Evolutionary conservation across 2,888 invertebrate genomes (phyloP).

Genomic region (Gymnocheta viridis): DNA sequence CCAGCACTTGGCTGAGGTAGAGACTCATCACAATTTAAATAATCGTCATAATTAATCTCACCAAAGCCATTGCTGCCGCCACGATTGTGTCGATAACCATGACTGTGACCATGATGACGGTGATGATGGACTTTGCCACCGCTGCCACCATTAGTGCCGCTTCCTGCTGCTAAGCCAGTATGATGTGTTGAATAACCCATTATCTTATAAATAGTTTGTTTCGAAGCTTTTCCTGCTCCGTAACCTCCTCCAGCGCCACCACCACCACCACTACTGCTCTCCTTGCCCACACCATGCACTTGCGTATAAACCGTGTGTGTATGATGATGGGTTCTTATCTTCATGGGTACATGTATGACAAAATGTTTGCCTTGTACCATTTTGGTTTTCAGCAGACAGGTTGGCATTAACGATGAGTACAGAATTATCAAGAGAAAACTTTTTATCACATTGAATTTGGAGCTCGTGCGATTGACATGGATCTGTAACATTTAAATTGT

Average conservation of each 20-base stretch:
- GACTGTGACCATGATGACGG: slow-evolving; percentile 78
- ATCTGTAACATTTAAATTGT: slow-evolving; percentile 62
- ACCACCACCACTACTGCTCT: slow-evolving; percentile 73
- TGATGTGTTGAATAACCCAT: slow-evolving; percentile 81
- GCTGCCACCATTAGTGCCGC: slow-evolving; percentile 77
- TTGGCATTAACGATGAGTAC: slow-evolving; percentile 60
- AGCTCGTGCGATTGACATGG: slow-evolving; percentile 28
- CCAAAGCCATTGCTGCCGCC: slow-evolving; percentile 54
- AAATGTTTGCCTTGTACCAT: slow-evolving; percentile 84
- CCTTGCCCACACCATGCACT: slow-evolving; percentile 85
- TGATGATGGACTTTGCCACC: slow-evolving; percentile 69
- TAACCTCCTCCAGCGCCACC: slow-evolving; percentile 29
- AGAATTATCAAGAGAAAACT: slow-evolving; percentile 54
- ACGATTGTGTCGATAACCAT: slow-evolving; percentile 33
- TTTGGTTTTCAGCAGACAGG: slow-evolving; percentile 56
- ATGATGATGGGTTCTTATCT: slow-evolving; percentile 88
- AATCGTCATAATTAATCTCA: slow-evolving; percentile 76
- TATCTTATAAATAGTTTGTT: slow-evolving; percentile 78
- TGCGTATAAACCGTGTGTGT: slow-evolving; percentile 89
- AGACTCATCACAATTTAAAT: slow-evolving; percentile 67
- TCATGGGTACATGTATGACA: slow-evolving; percentile 90
- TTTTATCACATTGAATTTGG: slow-evolving; percentile 54
- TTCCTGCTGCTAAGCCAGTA: slow-evolving; percentile 83
- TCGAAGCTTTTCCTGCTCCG: slow-evolving; percentile 77
- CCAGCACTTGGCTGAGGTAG: slow-evolving; percentile 72